Evolutionary conservation across 53 echinoderm and acorn worm species (phyloP), one percentile per base, ranked within the genome.

Genomic region (Holothuria scabra): DNA sequence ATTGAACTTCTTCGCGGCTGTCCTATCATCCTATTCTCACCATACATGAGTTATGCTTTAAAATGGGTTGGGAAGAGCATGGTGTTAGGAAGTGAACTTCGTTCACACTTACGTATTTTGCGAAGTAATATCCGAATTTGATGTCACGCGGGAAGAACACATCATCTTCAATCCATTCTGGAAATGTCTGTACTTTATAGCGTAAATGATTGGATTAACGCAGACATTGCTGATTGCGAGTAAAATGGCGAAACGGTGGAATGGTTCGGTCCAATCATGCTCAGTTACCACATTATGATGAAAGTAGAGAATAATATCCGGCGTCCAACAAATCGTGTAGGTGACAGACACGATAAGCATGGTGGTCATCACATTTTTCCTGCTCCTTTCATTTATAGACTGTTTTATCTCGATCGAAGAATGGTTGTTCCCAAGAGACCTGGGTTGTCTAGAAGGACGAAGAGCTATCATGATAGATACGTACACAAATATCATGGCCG

Each of bases 301-400:
- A n/a, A 46, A 41, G 26, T 75, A 75, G 18, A 75, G 28, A 22
- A 76, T 29, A 28, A 22, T 18, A 20, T 76, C 46, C 29, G 76
- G 76, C 13, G 76, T 76, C 75, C 75, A 75, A 55, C 75, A 75
- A 49, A 75, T 12, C 46, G 55, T 75, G 55, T 75, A 75, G 22
- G 56, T n/a, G 12, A 76, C 48, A 30, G 44, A 74, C 37, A 74
- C 49, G 22, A 76, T 52, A 56, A 49, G 56, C 46, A 75, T 33
- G 7, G 56, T 76, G 18, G 22, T 26, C 14, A 76, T 18, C 7
- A 76, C 28, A 56, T 76, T 76, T 49, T 13, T 49, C 6, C 56
- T 49, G 29, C 28, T 28, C 30, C 69, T 26, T 69, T 38, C 21
- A 38, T 8, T 69, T 6, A 41, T 6, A 12, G 41, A 41, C 41